phyloP scores from a whole-genome alignment of 2,888 invertebrate genomes.

The Bhutanitis thaidina region DNA sequence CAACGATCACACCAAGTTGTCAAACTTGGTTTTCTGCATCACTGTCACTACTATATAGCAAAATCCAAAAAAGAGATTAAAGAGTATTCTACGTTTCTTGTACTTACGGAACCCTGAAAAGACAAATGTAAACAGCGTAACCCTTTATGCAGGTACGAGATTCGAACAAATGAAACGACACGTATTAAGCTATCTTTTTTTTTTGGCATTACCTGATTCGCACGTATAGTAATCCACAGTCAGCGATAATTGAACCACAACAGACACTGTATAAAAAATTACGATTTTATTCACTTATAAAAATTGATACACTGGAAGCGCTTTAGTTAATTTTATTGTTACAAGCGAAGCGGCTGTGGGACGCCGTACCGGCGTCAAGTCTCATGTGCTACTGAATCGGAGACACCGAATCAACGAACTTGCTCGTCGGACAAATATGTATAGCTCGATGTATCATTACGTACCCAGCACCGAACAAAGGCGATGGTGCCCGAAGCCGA shows the following conservation, averaged over 20 bases:
- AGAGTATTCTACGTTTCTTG: too few relatives aligned
- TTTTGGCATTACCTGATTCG: conserved; percentile 12
- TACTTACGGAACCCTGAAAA: too few relatives aligned
- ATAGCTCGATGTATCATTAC: conserved; percentile 31
- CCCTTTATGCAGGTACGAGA: not conserved
- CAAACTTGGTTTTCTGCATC: too few relatives aligned
- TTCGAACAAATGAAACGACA: conserved; percentile 6
- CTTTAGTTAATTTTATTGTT: conserved; percentile 12
- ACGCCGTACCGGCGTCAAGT: not conserved
- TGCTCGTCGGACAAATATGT: conserved; percentile 31
- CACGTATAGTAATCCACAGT: conserved; percentile 10
- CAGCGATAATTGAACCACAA: conserved; percentile 3
- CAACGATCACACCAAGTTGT: too few relatives aligned
- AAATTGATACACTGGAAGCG: conserved; percentile 13
- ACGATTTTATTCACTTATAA: not conserved
- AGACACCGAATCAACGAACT: conserved; percentile 63
- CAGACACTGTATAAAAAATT: conserved; percentile 9
- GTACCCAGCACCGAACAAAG: conserved; percentile 52
- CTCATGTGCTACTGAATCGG: conserved; percentile 18
- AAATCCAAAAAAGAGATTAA: too few relatives aligned
- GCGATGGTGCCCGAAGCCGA: conserved; percentile 46
- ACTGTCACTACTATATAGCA: too few relatives aligned
- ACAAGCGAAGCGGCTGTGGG: not conserved
- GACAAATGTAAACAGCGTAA: not conserved
- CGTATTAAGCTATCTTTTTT: not conserved